Evolutionary conservation across 2,888 invertebrate species (phyloP).

Genomic region (Chrysolina americana): DNA sequence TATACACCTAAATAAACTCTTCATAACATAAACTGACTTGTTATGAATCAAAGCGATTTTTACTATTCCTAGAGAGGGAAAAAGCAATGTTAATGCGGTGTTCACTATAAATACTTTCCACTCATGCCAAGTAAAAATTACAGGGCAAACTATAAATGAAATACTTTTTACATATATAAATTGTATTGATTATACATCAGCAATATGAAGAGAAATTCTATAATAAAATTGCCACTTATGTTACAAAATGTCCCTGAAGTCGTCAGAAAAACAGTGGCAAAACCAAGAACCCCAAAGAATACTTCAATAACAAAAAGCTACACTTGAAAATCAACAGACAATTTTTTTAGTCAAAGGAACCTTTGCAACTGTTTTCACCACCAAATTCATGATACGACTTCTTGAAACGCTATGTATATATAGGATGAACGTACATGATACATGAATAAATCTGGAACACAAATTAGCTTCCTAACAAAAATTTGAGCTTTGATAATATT

Average conservation of each 20-base stretch:
- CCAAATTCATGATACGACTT: neutral
- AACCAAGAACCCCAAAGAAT: neutral
- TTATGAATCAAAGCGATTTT: no score
- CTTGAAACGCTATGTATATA: conserved; percentile 5
- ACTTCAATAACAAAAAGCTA: neutral
- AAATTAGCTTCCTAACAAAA: conserved; percentile 36
- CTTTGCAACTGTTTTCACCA: neutral
- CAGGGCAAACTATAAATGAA: conserved; percentile 20
- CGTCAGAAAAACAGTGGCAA: neutral
- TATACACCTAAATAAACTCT: no score
- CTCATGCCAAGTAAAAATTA: neutral
- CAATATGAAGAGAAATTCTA: conserved; percentile 43
- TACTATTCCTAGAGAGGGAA: no score
- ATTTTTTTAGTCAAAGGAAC: neutral
- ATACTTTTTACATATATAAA: conserved; percentile 48
- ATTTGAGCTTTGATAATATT: neutral
- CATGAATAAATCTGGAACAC: conserved; percentile 33
- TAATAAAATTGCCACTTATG: conserved; percentile 43
- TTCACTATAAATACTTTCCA: neutral
- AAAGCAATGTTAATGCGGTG: no score
- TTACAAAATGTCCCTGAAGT: conserved; percentile 18
- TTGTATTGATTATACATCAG: conserved; percentile 47
- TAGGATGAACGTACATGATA: conserved; percentile 32
- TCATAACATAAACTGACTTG: no score
- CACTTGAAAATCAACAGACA: no score